phyloP scores from a whole-genome alignment of 2,113 vertebrate genomes.

The Corythornis vintsioides region DNA sequence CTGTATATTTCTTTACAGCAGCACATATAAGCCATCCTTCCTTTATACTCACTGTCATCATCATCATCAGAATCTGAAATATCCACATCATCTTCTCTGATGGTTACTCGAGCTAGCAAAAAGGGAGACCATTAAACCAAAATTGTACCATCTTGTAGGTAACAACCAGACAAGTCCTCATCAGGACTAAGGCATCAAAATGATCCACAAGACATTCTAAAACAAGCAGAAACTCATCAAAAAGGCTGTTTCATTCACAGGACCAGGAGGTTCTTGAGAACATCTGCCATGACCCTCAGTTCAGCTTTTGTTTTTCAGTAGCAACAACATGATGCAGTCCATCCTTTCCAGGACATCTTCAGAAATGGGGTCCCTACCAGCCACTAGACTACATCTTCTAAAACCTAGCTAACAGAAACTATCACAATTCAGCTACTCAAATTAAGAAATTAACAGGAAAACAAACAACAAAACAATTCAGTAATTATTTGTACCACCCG shows the following conservation, averaged over 20 bases:
- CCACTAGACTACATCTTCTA: not conserved
- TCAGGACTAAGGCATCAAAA: not conserved
- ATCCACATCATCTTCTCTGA: conserved; percentile 87
- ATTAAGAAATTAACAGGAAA: not conserved
- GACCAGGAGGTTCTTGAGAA: not conserved
- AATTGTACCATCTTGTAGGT: not conserved
- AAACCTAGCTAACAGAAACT: not conserved
- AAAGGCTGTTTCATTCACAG: not conserved
- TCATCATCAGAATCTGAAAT: conserved; percentile 96
- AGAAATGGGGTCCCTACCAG: not conserved
- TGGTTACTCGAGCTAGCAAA: conserved; percentile 82
- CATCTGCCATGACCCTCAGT: not conserved
- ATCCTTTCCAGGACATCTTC: not conserved
- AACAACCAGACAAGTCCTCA: not conserved
- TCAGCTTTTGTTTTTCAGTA: not conserved
- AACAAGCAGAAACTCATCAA: not conserved
- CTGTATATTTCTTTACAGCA: not conserved
- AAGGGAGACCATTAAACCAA: not conserved
- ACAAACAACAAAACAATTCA: not conserved
- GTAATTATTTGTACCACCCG: not conserved
- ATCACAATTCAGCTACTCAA: not conserved
- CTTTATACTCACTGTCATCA: conserved; percentile 86
- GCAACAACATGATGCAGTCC: not conserved
- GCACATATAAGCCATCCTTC: not conserved
- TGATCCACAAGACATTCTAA: not conserved